phyloP scores from a whole-genome alignment of 2,113 vertebrate genomes.

The Lophius piscatorius region DNA sequence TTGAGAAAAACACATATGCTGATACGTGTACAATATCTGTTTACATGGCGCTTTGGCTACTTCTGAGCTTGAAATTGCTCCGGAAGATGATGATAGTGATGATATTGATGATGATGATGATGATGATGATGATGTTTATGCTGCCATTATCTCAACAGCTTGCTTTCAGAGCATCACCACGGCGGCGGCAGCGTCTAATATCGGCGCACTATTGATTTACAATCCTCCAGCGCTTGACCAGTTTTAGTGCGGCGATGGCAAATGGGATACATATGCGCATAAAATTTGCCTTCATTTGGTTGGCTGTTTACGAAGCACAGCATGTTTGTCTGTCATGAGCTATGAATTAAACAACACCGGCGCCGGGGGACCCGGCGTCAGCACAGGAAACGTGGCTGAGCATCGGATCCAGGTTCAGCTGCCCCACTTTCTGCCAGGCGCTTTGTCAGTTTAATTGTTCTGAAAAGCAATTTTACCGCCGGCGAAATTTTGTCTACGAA shows the following conservation, averaged over 20 bases:
- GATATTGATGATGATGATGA: too few relatives aligned
- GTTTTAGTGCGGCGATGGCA: conserved; percentile 50
- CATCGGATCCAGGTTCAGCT: conserved; percentile 2
- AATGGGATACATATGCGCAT: conserved; percentile 50
- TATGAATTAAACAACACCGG: conserved; percentile 32
- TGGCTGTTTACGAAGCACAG: conserved; percentile 46
- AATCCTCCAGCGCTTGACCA: conserved; percentile 15
- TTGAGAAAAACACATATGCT: too few relatives aligned
- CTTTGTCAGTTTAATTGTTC: conserved; percentile 1
- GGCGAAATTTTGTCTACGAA: background rate
- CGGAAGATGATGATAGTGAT: too few relatives aligned
- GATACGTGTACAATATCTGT: too few relatives aligned
- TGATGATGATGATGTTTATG: conserved; percentile 14
- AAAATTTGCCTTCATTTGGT: conserved; percentile 40
- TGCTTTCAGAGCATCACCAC: conserved; percentile 21
- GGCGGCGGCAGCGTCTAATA: conserved; percentile 31
- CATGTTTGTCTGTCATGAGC: conserved; percentile 43
- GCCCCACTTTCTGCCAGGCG: conserved; percentile 51
- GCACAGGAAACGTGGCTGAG: conserved; percentile 28
- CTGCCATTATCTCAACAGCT: conserved; percentile 34
- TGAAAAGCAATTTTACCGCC: conserved; percentile 9
- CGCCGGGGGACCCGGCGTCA: conserved; percentile 9
- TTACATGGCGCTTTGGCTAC: too few relatives aligned
- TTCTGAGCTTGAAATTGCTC: too few relatives aligned
- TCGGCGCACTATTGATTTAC: conserved; percentile 36